Conservation (phyloP, 2,888 invertebrate species). For the Liopterus haemorrhoidalis region DNA sequence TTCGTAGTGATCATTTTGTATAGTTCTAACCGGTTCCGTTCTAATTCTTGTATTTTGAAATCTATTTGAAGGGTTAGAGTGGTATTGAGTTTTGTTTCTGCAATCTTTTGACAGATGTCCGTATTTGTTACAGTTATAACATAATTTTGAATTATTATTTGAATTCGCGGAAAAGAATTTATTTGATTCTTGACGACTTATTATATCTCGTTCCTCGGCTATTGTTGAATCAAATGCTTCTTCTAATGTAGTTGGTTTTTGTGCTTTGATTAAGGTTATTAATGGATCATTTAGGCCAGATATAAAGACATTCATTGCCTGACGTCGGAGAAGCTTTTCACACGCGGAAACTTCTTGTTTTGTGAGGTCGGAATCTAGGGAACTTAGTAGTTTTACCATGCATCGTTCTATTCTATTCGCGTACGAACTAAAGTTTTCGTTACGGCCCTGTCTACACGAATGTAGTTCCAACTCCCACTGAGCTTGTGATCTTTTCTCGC, state of each 20-base stretch:
- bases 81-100: not conserved
- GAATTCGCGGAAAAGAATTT: constrained; percentile 21
- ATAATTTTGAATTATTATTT: constrained; percentile 12
- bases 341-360: constrained; percentile 8
- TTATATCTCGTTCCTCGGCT: constrained; percentile 24
- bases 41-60: not conserved
- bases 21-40: constrained; percentile 1
- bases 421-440: constrained; percentile 23
- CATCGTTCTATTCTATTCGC: constrained; percentile 22
- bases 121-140: constrained; percentile 14
- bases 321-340: constrained; percentile 21
- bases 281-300: constrained; percentile 24
- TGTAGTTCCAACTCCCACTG: constrained; percentile 28
- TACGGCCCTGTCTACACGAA: constrained; percentile 23
- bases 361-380: constrained; percentile 13
- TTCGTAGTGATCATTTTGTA: not conserved
- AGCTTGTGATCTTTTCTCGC: constrained; percentile 21
- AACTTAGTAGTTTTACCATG: constrained; percentile 22
- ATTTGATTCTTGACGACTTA: constrained; percentile 24
- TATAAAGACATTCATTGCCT: constrained; percentile 25
- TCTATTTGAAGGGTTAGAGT: not conserved
- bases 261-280: constrained; percentile 24
- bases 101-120: constrained; percentile 11
- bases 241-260: constrained; percentile 21
- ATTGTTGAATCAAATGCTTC: constrained; percentile 25